Evolutionary conservation across 2,797 vertebrate genomes (phyloP).

Genomic region (Paguma larvata): DNA sequence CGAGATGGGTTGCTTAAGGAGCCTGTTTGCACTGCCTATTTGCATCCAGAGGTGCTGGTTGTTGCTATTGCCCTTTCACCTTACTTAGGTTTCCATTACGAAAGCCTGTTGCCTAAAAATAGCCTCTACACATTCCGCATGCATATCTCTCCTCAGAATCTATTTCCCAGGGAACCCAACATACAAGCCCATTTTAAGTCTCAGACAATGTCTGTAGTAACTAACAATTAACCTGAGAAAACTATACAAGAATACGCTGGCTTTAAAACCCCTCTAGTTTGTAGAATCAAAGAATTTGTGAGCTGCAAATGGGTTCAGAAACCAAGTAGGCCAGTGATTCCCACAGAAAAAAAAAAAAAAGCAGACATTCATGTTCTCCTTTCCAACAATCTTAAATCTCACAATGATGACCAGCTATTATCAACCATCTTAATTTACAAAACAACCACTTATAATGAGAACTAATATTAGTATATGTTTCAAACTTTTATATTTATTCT

Average conservation of each 20-base stretch:
- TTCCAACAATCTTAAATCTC: not conserved
- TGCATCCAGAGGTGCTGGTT: not conserved
- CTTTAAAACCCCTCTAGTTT: not conserved
- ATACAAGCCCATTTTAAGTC: not conserved
- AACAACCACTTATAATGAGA: not conserved
- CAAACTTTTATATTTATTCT: not conserved
- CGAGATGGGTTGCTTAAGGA: not conserved
- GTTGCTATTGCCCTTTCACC: not conserved
- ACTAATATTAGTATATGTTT: constrained; percentile 9
- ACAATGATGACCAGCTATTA: not conserved
- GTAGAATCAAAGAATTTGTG: not conserved
- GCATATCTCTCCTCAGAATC: not conserved
- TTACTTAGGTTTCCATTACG: not conserved
- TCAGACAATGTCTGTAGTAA: not conserved
- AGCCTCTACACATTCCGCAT: not conserved
- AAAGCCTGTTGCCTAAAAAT: not conserved
- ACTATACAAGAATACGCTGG: not conserved
- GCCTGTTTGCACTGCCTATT: not conserved
- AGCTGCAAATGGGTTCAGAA: not conserved
- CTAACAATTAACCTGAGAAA: not conserved
- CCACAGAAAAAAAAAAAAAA: not conserved
- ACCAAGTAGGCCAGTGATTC: not conserved
- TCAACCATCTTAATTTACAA: constrained; percentile 21
- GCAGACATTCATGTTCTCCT: not conserved
- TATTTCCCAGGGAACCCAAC: not conserved